A percentile compares a stretch with the other conserved stretches of the same genome.
These are phyloP conservation scores for Drosophila nigrodunni DNA, from an alignment of 1,140 invertebrate species.

Conservation along the genomic window DNA sequence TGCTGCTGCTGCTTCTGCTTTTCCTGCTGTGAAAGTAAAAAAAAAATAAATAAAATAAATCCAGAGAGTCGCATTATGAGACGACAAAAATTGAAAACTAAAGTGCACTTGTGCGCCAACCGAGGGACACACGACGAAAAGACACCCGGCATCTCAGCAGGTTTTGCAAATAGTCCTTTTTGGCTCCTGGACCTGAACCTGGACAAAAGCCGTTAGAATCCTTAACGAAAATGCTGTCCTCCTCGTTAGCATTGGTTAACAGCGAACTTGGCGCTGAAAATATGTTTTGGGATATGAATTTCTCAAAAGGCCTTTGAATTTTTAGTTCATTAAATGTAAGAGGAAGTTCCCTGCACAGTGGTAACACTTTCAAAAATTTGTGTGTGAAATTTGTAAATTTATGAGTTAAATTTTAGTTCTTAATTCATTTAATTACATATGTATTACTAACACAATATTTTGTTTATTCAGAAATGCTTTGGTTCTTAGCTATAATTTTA, in stretches of 20 bases:
- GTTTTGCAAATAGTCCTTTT: conserved; percentile 38
- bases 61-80: conserved; percentile 69
- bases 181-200: neutral
- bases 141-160: conserved; percentile 16
- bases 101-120: conserved; percentile 71
- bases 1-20: conserved; percentile 2
- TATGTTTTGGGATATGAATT: conserved; percentile 63
- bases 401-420: too few species aligned
- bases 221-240: conserved; percentile 49
- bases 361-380: neutral
- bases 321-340: conserved; percentile 60
- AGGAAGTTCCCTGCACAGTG: conserved; percentile 11
- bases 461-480: too few species aligned
- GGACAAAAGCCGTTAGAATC: conserved; percentile 41
- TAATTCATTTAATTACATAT: too few species aligned
- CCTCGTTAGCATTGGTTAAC: conserved; percentile 68
- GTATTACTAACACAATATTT: too few species aligned
- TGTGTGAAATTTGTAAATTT: neutral
- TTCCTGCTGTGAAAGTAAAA: conserved; percentile 12
- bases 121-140: conserved; percentile 19
- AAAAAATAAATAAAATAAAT: conserved; percentile 37
- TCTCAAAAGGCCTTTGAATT: conserved; percentile 44
- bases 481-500: too few species aligned
- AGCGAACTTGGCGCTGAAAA: conserved; percentile 32
- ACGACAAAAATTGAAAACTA: conserved; percentile 78